phyloP scores from a whole-genome alignment of 2,888 invertebrate genomes.

The Clistopyga incitator region DNA sequence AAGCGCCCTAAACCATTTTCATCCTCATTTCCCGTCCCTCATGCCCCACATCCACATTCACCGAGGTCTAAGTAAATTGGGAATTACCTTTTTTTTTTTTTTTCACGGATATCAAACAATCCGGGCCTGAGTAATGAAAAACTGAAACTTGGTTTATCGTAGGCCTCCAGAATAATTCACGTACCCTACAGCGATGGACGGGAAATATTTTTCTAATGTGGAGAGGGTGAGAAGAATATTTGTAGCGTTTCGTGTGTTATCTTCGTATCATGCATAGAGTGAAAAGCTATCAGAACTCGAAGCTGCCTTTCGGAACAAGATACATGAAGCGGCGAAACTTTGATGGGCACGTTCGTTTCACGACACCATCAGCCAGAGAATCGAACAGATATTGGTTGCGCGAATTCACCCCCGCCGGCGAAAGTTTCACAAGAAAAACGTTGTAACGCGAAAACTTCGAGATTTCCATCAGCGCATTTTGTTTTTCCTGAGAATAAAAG shows the following conservation, averaged over 20 bases:
- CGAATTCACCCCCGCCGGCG: conserved; percentile 7
- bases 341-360: conserved; percentile 19
- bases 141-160: too few species aligned
- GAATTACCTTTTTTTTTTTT: too few species aligned
- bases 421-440: conserved; percentile 53
- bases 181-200: too few species aligned
- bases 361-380: conserved; percentile 24
- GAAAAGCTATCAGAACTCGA: conserved; percentile 5
- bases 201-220: too few species aligned
- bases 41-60: too few species aligned
- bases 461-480: conserved; percentile 56
- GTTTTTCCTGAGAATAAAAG: conserved; percentile 54
- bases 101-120: too few species aligned
- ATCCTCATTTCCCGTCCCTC: too few species aligned
- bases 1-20: too few species aligned
- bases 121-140: too few species aligned
- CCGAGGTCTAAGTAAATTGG: too few species aligned
- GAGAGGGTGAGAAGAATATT: neutral
- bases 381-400: conserved; percentile 44
- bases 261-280: neutral
- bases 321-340: conserved; percentile 2
- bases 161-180: too few species aligned
- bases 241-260: neutral
- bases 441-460: conserved; percentile 63
- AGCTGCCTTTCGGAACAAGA: neutral